phyloP scores from a whole-genome alignment of 2,888 invertebrate species.

The Leptarthrus brevirostris region DNA sequence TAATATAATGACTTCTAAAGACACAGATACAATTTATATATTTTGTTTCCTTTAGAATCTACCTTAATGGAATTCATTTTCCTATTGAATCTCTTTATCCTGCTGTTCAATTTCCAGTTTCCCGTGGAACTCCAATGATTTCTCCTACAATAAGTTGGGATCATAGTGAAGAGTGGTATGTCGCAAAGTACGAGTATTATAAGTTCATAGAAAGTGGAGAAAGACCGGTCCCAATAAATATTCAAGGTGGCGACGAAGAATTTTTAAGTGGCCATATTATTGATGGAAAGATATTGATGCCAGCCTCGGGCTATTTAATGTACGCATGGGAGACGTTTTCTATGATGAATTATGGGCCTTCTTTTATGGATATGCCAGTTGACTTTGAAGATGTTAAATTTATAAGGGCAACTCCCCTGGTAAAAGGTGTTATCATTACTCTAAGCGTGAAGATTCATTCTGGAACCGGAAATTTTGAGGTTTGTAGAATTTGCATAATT shows the following conservation, averaged over 20 bases:
- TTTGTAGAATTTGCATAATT: slow-evolving; percentile 54
- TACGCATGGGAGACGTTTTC: slow-evolving; percentile 85
- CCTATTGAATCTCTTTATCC: slow-evolving; percentile 83
- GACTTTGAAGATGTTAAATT: slow-evolving; percentile 88
- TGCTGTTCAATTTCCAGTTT: slow-evolving; percentile 81
- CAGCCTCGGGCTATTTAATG: slow-evolving; percentile 85
- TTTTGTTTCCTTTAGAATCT: slow-evolving; percentile 70
- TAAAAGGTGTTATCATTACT: slow-evolving; percentile 71
- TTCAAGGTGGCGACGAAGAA: slow-evolving; percentile 75
- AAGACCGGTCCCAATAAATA: slow-evolving; percentile 71
- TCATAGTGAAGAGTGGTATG: slow-evolving; percentile 82
- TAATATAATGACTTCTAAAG: slow-evolving; percentile 59
- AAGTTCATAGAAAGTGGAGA: slow-evolving; percentile 78
- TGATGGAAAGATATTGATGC: slow-evolving; percentile 78
- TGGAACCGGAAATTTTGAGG: slow-evolving; percentile 73
- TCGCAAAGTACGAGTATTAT: slow-evolving; percentile 75
- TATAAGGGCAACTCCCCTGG: slow-evolving; percentile 83
- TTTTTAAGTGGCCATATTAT: slow-evolving; percentile 84
- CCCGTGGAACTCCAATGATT: slow-evolving; percentile 86
- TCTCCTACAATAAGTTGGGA: slow-evolving; percentile 90
- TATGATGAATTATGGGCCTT: slow-evolving; percentile 74
- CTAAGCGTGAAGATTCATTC: slow-evolving; percentile 72
- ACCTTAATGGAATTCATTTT: slow-evolving; percentile 80
- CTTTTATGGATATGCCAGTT: slow-evolving; percentile 78
- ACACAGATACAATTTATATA: not conserved